A percentile compares a stretch with the other conserved stretches of the same genome.
Evolutionary conservation across 2,113 vertebrate species (phyloP).

Genomic region (Brachypteracias leptosomus): DNA sequence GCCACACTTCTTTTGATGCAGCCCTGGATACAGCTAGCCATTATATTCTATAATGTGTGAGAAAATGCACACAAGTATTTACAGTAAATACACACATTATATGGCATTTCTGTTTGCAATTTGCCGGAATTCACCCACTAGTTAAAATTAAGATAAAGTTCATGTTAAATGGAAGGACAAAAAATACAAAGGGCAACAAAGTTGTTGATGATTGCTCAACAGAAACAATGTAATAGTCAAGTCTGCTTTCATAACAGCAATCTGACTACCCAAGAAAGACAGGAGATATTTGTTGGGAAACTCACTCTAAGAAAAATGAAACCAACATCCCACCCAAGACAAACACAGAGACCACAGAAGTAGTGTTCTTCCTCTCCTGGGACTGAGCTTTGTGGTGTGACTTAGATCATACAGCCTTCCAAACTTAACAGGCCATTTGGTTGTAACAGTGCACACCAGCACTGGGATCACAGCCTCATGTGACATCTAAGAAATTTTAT

Average conservation of each 20-base stretch:
- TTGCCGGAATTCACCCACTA: neutral
- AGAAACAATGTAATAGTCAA: neutral
- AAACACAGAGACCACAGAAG: neutral
- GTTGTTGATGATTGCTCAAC: neutral
- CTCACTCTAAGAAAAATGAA: neutral
- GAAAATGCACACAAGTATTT: neutral
- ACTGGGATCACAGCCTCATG: rapidly evolving
- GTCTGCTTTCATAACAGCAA: neutral
- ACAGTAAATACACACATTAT: neutral
- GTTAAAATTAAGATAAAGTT: neutral
- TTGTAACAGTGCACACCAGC: neutral
- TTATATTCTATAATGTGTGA: neutral
- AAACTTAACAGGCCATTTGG: neutral
- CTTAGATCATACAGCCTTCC: neutral
- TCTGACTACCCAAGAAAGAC: neutral
- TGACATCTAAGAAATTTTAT: neutral
- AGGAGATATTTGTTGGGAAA: neutral
- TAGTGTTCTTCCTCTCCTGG: neutral
- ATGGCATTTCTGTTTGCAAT: neutral
- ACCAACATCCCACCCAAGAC: neutral
- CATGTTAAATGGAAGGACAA: neutral
- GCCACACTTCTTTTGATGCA: neutral
- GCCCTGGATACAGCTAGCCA: neutral
- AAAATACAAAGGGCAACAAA: neutral
- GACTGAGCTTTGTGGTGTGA: neutral